Percentiles rank a stretch among this genome's conserved stretches.
Evolutionary conservation across 2,113 vertebrate genomes (phyloP).

Genomic region (Atrichornis clamosus): DNA sequence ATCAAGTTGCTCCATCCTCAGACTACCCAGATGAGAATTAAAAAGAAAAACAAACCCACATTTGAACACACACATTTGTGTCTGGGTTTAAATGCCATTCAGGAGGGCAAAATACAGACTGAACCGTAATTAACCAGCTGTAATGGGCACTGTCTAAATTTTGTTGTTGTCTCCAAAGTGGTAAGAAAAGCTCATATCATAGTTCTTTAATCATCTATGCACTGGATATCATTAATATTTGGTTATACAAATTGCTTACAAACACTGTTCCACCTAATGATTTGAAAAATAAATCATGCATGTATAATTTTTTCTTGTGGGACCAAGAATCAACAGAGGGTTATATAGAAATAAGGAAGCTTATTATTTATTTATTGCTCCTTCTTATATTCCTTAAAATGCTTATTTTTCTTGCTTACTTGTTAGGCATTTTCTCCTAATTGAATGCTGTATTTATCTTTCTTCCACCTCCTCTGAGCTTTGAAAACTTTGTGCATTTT

Average conservation of each 20-base stretch:
- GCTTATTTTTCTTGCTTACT: not conserved
- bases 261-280: conserved; percentile 10
- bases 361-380: not conserved
- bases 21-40: not conserved
- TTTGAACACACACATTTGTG: not conserved
- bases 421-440: not conserved
- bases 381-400: not conserved
- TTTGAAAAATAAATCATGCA: conserved; percentile 1
- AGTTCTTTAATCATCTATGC: conserved; percentile 32
- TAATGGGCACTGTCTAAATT: not conserved
- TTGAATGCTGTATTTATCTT: not conserved
- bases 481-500: not conserved
- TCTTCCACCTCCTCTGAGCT: not conserved
- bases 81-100: not conserved
- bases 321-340: not conserved
- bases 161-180: not conserved
- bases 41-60: not conserved
- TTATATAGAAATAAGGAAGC: not conserved
- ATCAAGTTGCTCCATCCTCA: not conserved
- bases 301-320: not conserved
- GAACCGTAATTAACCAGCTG: conserved; percentile 21
- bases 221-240: conserved; percentile 38
- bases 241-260: not conserved
- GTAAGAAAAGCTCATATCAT: not conserved
- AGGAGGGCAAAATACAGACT: not conserved